Percentiles rank a stretch among this genome's conserved stretches.
phyloP scores from a whole-genome alignment of 2,888 invertebrate species.

The Athalia rosae region DNA sequence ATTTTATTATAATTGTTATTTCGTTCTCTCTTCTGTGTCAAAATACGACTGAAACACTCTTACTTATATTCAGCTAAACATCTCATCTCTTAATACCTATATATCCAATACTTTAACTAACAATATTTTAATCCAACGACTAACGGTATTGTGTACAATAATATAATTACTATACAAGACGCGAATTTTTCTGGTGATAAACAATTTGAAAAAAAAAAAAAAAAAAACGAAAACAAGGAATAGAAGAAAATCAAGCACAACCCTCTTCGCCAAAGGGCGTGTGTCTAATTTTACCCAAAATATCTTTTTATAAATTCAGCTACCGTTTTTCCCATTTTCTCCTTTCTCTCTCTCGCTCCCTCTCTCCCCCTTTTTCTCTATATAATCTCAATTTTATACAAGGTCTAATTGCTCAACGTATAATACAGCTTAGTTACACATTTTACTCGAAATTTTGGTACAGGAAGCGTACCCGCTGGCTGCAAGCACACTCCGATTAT shows the following conservation, averaged over 20 bases:
- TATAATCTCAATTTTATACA: slow-evolving; percentile 4
- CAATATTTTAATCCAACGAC: slow-evolving; percentile 45
- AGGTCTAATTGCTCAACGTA: background rate
- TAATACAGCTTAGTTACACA: slow-evolving; percentile 13
- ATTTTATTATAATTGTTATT: slow-evolving; percentile 40
- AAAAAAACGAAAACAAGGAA: too few species aligned
- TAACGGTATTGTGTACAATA: slow-evolving; percentile 38
- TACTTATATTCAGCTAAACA: slow-evolving; percentile 18
- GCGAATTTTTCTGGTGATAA: background rate
- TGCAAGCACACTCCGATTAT: background rate
- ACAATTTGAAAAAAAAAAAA: too few species aligned
- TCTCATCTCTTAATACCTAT: background rate
- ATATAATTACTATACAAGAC: slow-evolving; percentile 40
- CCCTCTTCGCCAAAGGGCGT: too few species aligned
- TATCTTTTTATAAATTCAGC: slow-evolving; percentile 3
- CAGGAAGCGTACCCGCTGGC: background rate
- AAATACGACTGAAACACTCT: slow-evolving; percentile 60
- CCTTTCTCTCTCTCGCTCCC: background rate
- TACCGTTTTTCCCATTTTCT: background rate
- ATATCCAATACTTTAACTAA: slow-evolving; percentile 52
- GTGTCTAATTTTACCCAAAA: background rate
- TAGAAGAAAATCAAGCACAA: too few species aligned
- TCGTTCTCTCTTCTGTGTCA: slow-evolving; percentile 59
- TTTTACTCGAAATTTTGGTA: background rate
- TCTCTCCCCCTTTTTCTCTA: background rate